Conservation (phyloP, 2,888 invertebrate species). For the Machimus atricapillus region DNA sequence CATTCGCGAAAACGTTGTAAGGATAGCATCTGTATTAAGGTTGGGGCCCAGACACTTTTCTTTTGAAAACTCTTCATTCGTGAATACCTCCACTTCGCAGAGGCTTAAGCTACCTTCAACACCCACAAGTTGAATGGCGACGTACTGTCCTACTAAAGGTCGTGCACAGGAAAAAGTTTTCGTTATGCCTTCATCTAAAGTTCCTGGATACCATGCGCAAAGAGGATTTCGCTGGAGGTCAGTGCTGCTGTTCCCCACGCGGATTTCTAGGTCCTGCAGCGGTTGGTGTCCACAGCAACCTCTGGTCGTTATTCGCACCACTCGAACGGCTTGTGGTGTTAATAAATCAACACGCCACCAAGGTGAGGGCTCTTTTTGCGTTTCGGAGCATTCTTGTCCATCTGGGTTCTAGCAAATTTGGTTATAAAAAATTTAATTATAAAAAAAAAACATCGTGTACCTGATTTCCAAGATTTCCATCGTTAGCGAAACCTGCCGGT, state of each 20-base stretch:
- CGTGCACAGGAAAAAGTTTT: slow-evolving; percentile 88
- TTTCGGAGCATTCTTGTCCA: slow-evolving; percentile 87
- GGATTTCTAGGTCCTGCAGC: slow-evolving; percentile 85
- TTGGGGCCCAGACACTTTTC: slow-evolving; percentile 81
- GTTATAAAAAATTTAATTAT: neutral
- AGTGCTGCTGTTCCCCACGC: slow-evolving; percentile 89
- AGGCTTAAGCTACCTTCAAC: slow-evolving; percentile 88
- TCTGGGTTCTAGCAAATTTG: slow-evolving; percentile 79
- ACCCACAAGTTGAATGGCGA: slow-evolving; percentile 87
- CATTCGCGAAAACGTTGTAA: slow-evolving; percentile 83
- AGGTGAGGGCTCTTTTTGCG: slow-evolving; percentile 86
- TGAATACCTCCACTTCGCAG: slow-evolving; percentile 92
- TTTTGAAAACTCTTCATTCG: slow-evolving; percentile 87
- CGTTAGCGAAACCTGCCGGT: slow-evolving; percentile 82
- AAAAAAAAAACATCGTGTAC: slow-evolving; percentile 48
- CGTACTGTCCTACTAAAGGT: slow-evolving; percentile 83
- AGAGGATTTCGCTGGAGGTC: slow-evolving; percentile 87
- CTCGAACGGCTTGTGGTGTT: slow-evolving; percentile 82
- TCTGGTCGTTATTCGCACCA: slow-evolving; percentile 82
- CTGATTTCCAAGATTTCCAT: slow-evolving; percentile 78
- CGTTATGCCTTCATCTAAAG: slow-evolving; percentile 91
- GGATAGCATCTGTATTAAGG: slow-evolving; percentile 78
- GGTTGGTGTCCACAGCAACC: slow-evolving; percentile 79
- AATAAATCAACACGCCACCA: slow-evolving; percentile 94
- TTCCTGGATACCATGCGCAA: slow-evolving; percentile 93